These are phyloP conservation scores for Zaprionus inermis DNA, from an alignment of 1,140 invertebrate species.

Conservation along the genomic window DNA sequence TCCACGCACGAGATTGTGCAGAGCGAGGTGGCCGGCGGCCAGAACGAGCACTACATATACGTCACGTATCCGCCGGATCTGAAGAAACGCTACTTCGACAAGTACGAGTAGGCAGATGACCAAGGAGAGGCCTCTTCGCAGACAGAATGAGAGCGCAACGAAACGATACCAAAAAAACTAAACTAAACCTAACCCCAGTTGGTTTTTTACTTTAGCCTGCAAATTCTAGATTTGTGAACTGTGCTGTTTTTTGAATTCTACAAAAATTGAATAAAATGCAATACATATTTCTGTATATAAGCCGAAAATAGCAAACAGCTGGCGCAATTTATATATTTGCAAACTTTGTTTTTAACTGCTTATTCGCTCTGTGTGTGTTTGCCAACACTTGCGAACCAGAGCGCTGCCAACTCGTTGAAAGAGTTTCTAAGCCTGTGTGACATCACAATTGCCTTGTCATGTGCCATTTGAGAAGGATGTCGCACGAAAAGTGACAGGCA, in stretches of 20 bases:
- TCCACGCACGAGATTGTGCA: conserved; percentile 81
- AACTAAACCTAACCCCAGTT: conserved; percentile 31
- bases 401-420: neutral
- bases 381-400: neutral
- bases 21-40: conserved; percentile 71
- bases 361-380: neutral
- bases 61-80: conserved; percentile 93
- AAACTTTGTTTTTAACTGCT: neutral
- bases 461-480: neutral
- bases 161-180: conserved; percentile 34
- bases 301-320: conserved; percentile 5
- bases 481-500: neutral
- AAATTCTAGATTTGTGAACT: conserved; percentile 82
- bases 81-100: conserved; percentile 91
- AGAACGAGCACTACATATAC: conserved; percentile 92
- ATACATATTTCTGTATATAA: conserved; percentile 73
- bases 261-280: conserved; percentile 63
- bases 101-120: conserved; percentile 85
- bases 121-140: conserved; percentile 5
- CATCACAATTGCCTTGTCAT: neutral
- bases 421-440: neutral
- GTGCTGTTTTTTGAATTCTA: conserved; percentile 79
- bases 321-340: neutral
- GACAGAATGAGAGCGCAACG: conserved; percentile 24
- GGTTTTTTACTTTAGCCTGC: conserved; percentile 68